Percentiles rank a stretch among this genome's conserved stretches.
Evolutionary conservation across 1,140 invertebrate genomes (phyloP).

Genomic region (Hycleus cichorii): DNA sequence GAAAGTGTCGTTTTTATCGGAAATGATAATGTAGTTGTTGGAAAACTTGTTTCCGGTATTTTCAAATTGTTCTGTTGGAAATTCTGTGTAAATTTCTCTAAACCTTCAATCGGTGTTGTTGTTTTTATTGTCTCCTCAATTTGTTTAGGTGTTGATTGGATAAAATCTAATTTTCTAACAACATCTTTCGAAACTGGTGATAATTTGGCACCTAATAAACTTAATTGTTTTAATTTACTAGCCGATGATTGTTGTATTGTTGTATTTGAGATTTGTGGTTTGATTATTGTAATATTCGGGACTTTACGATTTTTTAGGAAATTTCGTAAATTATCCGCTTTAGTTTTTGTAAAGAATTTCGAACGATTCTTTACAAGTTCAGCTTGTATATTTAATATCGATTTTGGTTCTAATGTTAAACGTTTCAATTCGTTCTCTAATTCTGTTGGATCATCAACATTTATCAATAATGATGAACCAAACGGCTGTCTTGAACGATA

Average conservation of each 20-base stretch:
- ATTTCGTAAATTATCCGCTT: slow-evolving; percentile 23
- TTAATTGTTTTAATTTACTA: slow-evolving; percentile 13
- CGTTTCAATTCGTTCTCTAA: slow-evolving; percentile 29
- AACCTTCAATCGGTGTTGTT: slow-evolving; percentile 3
- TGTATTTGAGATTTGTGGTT: slow-evolving; percentile 28
- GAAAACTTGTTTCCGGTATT: not conserved
- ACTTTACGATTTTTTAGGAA: slow-evolving; percentile 26
- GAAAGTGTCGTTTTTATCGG: not conserved
- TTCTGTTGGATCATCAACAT: slow-evolving; percentile 19
- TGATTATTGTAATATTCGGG: slow-evolving; percentile 20
- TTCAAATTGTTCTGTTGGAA: not conserved
- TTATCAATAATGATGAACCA: slow-evolving; percentile 21
- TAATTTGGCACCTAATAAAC: slow-evolving; percentile 17
- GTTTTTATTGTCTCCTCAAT: not conserved
- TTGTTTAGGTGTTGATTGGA: slow-evolving; percentile 24
- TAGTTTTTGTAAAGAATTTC: slow-evolving; percentile 23
- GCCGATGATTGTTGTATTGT: slow-evolving; percentile 16
- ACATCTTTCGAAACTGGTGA: slow-evolving; percentile 19
- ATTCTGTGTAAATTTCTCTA: not conserved
- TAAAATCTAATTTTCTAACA: slow-evolving; percentile 21
- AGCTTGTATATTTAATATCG: slow-evolving; percentile 22
- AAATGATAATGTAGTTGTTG: not conserved
- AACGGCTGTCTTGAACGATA: slow-evolving; percentile 10
- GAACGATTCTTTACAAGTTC: slow-evolving; percentile 25
- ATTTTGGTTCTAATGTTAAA: slow-evolving; percentile 25